Conservation (phyloP, 2,797 vertebrate species). For the Intellagama lesueurii region DNA sequence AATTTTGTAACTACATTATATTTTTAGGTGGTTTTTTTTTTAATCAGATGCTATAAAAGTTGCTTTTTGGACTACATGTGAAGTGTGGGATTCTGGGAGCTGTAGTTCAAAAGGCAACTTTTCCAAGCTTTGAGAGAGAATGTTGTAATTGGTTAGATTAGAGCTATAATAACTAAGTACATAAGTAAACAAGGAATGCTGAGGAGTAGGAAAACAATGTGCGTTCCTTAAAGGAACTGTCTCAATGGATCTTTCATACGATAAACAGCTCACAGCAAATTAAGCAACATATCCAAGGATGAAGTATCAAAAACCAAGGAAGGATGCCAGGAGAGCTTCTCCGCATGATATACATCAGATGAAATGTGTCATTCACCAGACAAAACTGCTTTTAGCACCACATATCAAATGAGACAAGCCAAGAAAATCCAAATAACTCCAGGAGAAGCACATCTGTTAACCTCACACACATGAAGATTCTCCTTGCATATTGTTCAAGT, state of each 20-base stretch:
- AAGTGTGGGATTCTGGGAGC: not conserved
- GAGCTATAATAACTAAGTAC: not conserved
- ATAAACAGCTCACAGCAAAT: not conserved
- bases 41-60: too few species aligned
- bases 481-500: conserved; percentile 40
- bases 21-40: too few species aligned
- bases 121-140: not conserved
- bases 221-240: not conserved
- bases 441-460: conserved; percentile 47
- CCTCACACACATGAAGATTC: conserved; percentile 43
- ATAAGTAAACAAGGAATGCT: too few species aligned
- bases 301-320: not conserved
- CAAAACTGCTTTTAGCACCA: conserved; percentile 34
- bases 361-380: conserved; percentile 39
- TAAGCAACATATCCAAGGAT: not conserved
- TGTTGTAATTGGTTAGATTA: not conserved
- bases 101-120: not conserved
- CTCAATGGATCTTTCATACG: not conserved
- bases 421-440: conserved; percentile 32
- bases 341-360: not conserved
- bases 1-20: too few species aligned
- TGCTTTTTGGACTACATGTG: too few species aligned
- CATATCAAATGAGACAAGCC: conserved; percentile 40
- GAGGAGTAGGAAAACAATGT: not conserved
- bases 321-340: not conserved